A percentile compares a stretch with the other conserved stretches of the same genome.
Conservation (phyloP, 1,140 invertebrate species). For the Rhagoletis zephyria region DNA sequence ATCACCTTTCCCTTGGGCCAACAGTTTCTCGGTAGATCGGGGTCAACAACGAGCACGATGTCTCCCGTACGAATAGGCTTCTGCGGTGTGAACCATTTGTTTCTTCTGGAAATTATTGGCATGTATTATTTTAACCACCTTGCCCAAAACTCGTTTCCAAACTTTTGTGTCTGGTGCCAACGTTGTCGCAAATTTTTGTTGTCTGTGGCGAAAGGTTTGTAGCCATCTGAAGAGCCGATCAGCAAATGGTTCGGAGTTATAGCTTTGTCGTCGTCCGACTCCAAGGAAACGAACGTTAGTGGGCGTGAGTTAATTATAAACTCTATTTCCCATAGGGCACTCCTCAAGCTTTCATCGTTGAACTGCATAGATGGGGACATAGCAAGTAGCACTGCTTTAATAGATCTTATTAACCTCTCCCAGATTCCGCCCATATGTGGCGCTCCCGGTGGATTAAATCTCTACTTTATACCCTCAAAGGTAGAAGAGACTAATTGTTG, state of each 20-base stretch:
- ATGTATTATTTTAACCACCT: conserved; percentile 56
- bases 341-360: conserved; percentile 14
- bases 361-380: conserved; percentile 14
- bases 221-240: conserved; percentile 22
- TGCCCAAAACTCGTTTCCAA: conserved; percentile 55
- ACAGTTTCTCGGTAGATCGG: too few relatives aligned
- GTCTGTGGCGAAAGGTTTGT: not conserved
- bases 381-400: conserved; percentile 58
- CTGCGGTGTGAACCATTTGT: conserved; percentile 52
- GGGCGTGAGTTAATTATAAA: not conserved
- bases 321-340: too few relatives aligned
- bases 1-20: conserved; percentile 4
- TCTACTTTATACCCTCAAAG: conserved; percentile 58
- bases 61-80: not conserved
- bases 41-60: not conserved
- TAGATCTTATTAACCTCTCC: conserved; percentile 59
- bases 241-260: conserved; percentile 41
- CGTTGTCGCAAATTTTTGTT: conserved; percentile 41
- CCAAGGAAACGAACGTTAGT: conserved; percentile 13
- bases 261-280: not conserved
- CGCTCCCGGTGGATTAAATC: conserved; percentile 61
- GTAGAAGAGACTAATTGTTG: conserved; percentile 16
- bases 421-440: conserved; percentile 56
- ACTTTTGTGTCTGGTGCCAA: conserved; percentile 45
- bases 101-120: conserved; percentile 51